Evolutionary conservation across 2,797 vertebrate genomes (phyloP), one percentile per base, ranked within the genome.

Genomic region (Mus spretus): DNA sequence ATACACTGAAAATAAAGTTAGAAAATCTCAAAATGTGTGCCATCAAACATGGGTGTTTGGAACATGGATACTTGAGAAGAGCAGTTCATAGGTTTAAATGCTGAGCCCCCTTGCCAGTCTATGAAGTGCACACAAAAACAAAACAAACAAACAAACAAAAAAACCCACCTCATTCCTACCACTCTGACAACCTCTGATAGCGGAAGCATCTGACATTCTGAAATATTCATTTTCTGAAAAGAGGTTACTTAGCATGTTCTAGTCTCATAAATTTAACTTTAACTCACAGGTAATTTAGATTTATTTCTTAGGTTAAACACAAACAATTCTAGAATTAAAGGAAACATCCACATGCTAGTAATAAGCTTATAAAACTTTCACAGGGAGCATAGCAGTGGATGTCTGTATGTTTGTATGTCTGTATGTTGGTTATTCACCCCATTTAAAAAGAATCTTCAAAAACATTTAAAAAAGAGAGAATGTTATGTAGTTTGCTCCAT

Each of bases 241-340:
- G 34, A 92, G 59, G 50, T 24, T 1, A 70, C 93, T 93, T 79
- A 50, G 12, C 9, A 17, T 44, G 65, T 53, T 78, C 61, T 59
- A 86, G 3, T 14, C 9, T 93, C 65, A 83, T 55, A 61, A 74
- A 44, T 90, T 40, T 81, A 93, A 88, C 28, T 84, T 91, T 44
- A 55, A 63, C n/a, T 40, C 0, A 55, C 44, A 63, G 20, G 22
- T 74, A 44, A 88, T 81, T 92, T 80, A 63, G 3, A 53, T 59
- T 77, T 3, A 14, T 85, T 93, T 90, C 53, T 81, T 80, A 77
- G 31, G 40, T 74, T 82, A 72, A 83, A 78, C 24, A 59, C 75
- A 50, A 79, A 85, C 26, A 3, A 14, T 70, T 83, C 63, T 50
- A 1, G 12, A 89, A 47, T 65, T 37, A 77, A 3, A 90, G 28